phyloP scores from a whole-genome alignment of 2,888 invertebrate genomes.

The Orthonevra nobilis region DNA sequence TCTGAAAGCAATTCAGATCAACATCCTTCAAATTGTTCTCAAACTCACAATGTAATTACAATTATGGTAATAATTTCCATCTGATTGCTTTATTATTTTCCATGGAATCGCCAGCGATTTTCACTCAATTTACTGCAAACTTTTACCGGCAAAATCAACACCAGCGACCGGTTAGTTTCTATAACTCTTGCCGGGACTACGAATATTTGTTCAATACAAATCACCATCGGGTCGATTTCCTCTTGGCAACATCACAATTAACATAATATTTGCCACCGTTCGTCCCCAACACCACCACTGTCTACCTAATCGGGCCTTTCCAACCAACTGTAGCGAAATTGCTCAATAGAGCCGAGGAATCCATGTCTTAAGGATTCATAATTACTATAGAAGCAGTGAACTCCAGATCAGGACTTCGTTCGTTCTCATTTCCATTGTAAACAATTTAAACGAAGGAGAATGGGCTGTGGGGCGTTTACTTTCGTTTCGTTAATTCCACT shows the following conservation, averaged over 20 bases:
- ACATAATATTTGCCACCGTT: conserved; percentile 26
- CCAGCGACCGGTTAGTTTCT: too few species aligned
- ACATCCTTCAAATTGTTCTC: too few species aligned
- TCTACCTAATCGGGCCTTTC: not conserved
- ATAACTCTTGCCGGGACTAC: not conserved
- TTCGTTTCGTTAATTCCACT: conserved; percentile 9
- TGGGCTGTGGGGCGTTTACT: too few species aligned
- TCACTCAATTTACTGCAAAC: conserved; percentile 26
- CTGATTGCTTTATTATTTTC: conserved; percentile 25
- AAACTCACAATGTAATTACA: not conserved
- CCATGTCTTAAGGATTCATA: too few species aligned
- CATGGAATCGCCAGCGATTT: conserved; percentile 6
- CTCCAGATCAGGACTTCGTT: too few species aligned
- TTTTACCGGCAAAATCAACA: conserved; percentile 3
- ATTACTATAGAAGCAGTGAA: too few species aligned
- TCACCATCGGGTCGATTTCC: conserved; percentile 1
- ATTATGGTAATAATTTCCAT: conserved; percentile 26
- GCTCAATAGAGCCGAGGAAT: conserved; percentile 27
- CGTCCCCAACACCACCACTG: not conserved
- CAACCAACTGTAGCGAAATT: conserved; percentile 12
- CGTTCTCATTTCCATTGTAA: conserved; percentile 29
- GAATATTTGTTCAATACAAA: conserved; percentile 18
- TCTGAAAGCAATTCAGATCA: too few species aligned
- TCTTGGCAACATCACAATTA: conserved; percentile 26
- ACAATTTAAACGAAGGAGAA: conserved; percentile 42